These are phyloP conservation scores for Carcinoscorpius rotundicauda DNA, from an alignment of 1,140 invertebrate genomes.

Conservation along the genomic window DNA sequence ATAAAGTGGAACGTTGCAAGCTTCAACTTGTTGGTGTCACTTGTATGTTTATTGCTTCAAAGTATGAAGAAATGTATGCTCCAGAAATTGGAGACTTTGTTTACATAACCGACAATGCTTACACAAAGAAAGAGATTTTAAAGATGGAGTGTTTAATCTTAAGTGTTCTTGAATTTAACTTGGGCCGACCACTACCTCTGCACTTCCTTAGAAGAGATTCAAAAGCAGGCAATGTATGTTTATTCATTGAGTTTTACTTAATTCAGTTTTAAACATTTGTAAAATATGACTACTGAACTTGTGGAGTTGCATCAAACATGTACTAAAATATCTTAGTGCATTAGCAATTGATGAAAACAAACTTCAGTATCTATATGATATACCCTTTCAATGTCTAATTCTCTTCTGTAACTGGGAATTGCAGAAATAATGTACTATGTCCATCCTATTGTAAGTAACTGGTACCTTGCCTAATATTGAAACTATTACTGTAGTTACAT, in stretches of 20 bases:
- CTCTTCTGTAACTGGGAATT: too few relatives aligned
- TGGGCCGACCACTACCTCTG: conserved; percentile 70
- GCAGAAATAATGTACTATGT: too few relatives aligned
- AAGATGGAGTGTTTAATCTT: conserved; percentile 61
- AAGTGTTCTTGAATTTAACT: conserved; percentile 56
- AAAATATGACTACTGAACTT: too few relatives aligned
- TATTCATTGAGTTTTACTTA: conserved; percentile 2
- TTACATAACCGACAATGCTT: conserved; percentile 83
- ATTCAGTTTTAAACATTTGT: too few relatives aligned
- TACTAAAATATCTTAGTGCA: too few relatives aligned
- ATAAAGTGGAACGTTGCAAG: conserved; percentile 47
- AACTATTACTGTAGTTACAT: too few relatives aligned
- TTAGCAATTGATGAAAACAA: too few relatives aligned
- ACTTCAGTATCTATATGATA: too few relatives aligned
- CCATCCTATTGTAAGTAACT: too few relatives aligned
- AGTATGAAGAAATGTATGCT: conserved; percentile 90
- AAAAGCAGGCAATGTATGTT: conserved; percentile 52
- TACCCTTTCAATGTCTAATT: too few relatives aligned
- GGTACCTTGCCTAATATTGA: too few relatives aligned
- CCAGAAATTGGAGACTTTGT: conserved; percentile 82
- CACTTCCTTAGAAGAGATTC: conserved; percentile 75
- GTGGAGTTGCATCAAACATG: too few relatives aligned
- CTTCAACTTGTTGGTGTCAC: conserved; percentile 86
- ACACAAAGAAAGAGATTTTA: conserved; percentile 60
- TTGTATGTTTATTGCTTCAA: conserved; percentile 80